A percentile compares a stretch with the other conserved stretches of the same genome.
These are phyloP conservation scores for Spilosoma lubricipeda DNA, from an alignment of 2,888 invertebrate genomes.

Conservation along the genomic window DNA sequence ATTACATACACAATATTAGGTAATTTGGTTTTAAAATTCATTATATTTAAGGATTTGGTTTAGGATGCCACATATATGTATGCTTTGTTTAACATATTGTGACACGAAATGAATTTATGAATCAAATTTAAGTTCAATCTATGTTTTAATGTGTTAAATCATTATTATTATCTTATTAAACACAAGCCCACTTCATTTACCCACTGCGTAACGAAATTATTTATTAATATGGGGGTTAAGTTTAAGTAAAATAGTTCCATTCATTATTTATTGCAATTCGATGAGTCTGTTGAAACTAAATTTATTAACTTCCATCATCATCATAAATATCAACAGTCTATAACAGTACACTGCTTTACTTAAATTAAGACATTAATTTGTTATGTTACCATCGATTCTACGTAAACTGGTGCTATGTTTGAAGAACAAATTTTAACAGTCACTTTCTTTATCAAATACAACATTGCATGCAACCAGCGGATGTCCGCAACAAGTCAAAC, in stretches of 20 bases:
- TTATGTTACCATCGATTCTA: neutral
- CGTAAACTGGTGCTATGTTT: neutral
- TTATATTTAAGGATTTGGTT: neutral
- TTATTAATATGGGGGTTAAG: no score
- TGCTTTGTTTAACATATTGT: neutral
- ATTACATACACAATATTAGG: neutral
- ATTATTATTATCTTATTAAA: no score
- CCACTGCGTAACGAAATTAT: no score
- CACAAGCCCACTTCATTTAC: no score
- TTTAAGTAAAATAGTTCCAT: no score
- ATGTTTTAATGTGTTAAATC: no score
- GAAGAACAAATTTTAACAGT: neutral
- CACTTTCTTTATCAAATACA: neutral
- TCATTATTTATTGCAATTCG: no score
- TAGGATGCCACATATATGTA: neutral
- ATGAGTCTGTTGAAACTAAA: no score
- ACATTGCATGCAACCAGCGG: constrained; percentile 9
- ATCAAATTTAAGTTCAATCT: neutral
- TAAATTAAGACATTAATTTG: neutral
- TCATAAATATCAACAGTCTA: no score
- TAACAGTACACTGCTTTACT: neutral
- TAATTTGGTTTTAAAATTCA: neutral
- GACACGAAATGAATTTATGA: neutral
- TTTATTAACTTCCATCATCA: no score
- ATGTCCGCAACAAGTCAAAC: constrained; percentile 9